phyloP scores from a whole-genome alignment of 1,140 invertebrate species.

The Scaptomyza montana region DNA sequence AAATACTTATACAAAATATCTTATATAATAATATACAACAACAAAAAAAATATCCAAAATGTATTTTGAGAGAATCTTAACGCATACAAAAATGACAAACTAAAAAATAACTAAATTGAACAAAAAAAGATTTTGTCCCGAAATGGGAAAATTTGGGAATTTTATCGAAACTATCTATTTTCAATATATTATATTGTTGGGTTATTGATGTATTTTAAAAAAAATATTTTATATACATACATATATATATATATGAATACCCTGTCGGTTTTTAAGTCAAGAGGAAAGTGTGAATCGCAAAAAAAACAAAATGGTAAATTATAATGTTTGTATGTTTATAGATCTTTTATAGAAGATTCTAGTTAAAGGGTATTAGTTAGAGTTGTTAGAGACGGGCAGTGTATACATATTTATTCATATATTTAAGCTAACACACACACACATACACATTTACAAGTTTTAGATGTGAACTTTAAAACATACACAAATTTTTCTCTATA shows the following conservation, averaged over 20 bases:
- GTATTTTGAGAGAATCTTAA: conserved; percentile 24
- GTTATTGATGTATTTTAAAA: neutral
- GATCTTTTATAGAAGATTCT: too few relatives aligned
- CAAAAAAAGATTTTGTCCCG: neutral
- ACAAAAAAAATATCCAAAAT: too few relatives aligned
- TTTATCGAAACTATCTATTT: neutral
- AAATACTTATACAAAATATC: conserved; percentile 7
- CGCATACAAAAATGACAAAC: neutral
- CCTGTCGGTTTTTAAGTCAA: neutral
- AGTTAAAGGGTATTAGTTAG: too few relatives aligned
- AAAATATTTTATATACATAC: neutral
- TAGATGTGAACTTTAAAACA: conserved; percentile 1
- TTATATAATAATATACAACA: conserved; percentile 5
- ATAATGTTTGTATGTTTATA: too few relatives aligned
- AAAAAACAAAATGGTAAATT: too few relatives aligned
- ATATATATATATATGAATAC: neutral
- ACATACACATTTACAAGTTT: conserved; percentile 7
- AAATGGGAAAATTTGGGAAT: neutral
- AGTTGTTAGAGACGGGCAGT: neutral
- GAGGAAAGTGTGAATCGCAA: too few relatives aligned
- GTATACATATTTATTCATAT: neutral
- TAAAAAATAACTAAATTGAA: neutral
- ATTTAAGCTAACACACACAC: neutral
- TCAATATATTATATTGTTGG: neutral
- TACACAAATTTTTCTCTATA: conserved; percentile 33